Conservation (phyloP, 2,888 invertebrate species). For the Apeira syringaria region DNA sequence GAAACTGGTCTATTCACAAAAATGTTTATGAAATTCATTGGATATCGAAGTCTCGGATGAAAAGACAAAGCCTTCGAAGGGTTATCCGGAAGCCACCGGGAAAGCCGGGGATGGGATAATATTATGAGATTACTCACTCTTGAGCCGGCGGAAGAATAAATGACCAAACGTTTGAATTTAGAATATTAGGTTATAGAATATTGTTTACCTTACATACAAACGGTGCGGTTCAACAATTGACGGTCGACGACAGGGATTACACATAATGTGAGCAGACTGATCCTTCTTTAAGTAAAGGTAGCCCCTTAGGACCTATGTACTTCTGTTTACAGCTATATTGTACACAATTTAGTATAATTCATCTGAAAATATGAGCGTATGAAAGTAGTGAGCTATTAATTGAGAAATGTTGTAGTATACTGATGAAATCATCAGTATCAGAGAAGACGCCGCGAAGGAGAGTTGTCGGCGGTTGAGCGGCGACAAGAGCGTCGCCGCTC, state of each 20-base stretch:
- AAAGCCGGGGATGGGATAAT: conserved; percentile 13
- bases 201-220: not conserved
- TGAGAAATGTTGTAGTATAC: too few relatives aligned
- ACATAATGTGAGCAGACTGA: not conserved
- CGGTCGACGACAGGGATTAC: conserved; percentile 5
- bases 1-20: not conserved
- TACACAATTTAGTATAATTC: too few relatives aligned
- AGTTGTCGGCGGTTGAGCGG: too few relatives aligned
- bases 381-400: too few relatives aligned
- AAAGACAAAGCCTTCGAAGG: conserved; percentile 11
- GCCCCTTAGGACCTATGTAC: too few relatives aligned
- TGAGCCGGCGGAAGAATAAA: conserved; percentile 26
- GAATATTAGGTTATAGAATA: conserved; percentile 32
- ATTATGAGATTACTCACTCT: conserved; percentile 42
- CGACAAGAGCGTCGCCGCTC: too few relatives aligned
- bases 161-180: conserved; percentile 25
- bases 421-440: too few relatives aligned
- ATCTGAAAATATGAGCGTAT: too few relatives aligned
- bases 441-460: too few relatives aligned
- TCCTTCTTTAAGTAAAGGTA: too few relatives aligned
- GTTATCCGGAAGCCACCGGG: conserved; percentile 13
- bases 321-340: too few relatives aligned
- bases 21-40: conserved; percentile 17
- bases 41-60: conserved; percentile 39
- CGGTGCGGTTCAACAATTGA: conserved; percentile 1